Percentiles rank a stretch among this genome's conserved stretches.
Conservation (phyloP, 2,888 invertebrate species). For the Atrina japonica region DNA sequence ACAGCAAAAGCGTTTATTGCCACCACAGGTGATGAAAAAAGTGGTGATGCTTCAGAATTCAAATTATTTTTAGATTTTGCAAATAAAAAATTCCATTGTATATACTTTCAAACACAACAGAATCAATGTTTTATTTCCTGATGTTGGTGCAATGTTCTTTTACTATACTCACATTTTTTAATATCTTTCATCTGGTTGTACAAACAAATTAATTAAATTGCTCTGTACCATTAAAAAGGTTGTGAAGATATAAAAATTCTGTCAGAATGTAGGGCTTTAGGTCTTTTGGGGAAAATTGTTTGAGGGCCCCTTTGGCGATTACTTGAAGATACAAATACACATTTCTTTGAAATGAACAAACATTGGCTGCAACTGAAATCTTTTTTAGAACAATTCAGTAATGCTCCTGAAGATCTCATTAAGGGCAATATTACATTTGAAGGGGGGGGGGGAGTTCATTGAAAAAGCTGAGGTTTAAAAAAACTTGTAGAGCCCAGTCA, state of each 20-base stretch:
- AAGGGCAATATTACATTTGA: conserved; percentile 1
- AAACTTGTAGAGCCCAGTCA: no score
- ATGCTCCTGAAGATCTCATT: not conserved
- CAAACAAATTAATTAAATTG: conserved; percentile 8
- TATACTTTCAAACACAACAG: conserved; percentile 1
- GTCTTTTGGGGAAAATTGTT: not conserved
- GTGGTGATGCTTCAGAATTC: conserved; percentile 11
- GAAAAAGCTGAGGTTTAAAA: conserved; percentile 4
- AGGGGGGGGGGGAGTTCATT: not conserved
- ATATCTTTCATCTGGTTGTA: not conserved
- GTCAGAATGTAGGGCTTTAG: not conserved
- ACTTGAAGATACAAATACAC: conserved; percentile 3
- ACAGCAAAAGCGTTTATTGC: conserved; percentile 10
- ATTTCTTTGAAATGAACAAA: conserved; percentile 7
- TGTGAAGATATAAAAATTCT: not conserved
- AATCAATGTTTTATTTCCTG: no score
- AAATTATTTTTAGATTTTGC: conserved; percentile 8
- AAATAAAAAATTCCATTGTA: not conserved
- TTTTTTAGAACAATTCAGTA: not conserved
- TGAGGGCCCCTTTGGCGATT: conserved; percentile 6
- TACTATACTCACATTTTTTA: not conserved
- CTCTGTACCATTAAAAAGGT: conserved; percentile 1
- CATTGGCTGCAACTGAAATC: conserved; percentile 13
- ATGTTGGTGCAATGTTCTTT: conserved; percentile 10
- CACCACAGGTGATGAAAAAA: conserved; percentile 13